Evolutionary conservation across 1,140 invertebrate species (phyloP).

Genomic region (Antheraea pernyi): DNA sequence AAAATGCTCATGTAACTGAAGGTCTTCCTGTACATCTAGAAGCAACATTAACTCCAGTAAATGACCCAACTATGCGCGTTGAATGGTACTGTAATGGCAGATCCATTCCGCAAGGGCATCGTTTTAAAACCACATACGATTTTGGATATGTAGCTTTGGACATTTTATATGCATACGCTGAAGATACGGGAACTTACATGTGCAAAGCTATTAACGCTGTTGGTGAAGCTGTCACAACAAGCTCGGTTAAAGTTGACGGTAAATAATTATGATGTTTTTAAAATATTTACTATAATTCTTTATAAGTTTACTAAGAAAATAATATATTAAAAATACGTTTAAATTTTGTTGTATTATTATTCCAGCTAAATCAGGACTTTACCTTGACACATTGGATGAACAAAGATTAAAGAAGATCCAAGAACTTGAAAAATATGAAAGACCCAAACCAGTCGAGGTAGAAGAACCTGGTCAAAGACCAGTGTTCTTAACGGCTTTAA

Average conservation of each 20-base stretch:
- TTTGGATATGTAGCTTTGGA: constrained; percentile 97
- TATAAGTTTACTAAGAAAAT: not conserved
- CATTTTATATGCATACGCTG: constrained; percentile 96
- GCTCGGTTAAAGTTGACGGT: constrained; percentile 91
- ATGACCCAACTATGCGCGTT: constrained; percentile 96
- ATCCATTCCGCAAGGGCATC: constrained; percentile 93
- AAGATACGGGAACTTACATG: constrained; percentile 97
- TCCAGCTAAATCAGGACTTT: constrained; percentile 89
- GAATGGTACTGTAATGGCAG: constrained; percentile 97
- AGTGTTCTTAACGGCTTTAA: constrained; percentile 92
- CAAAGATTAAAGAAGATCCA: constrained; percentile 93
- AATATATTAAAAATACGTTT: not conserved
- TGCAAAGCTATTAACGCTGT: constrained; percentile 95
- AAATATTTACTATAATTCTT: constrained; percentile 14
- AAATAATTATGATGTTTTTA: constrained; percentile 47
- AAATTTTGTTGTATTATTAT: constrained; percentile 22
- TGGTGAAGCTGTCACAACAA: constrained; percentile 95
- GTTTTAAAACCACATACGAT: constrained; percentile 96
- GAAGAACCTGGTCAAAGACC: constrained; percentile 90
- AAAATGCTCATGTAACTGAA: constrained; percentile 91
- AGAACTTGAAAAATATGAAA: constrained; percentile 90
- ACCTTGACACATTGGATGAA: constrained; percentile 93
- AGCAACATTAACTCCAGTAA: constrained; percentile 95
- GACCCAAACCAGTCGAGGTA: constrained; percentile 87
- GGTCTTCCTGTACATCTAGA: constrained; percentile 96